phyloP scores from a whole-genome alignment of 2,888 invertebrate genomes.

The Vanessa cardui region DNA sequence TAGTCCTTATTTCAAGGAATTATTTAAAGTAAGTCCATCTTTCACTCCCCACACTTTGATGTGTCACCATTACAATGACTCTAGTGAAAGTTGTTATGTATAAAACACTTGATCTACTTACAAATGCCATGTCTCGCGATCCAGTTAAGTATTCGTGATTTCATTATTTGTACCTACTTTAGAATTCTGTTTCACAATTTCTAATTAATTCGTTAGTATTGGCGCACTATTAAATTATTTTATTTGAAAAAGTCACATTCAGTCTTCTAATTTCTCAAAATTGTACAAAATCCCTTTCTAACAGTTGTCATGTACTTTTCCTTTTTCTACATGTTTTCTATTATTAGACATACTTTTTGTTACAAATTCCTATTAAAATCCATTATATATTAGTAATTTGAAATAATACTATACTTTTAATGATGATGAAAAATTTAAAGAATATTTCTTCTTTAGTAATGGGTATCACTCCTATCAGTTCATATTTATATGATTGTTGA shows the following conservation, averaged over 20 bases:
- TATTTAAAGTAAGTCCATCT: constrained; percentile 89
- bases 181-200: constrained; percentile 81
- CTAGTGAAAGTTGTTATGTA: constrained; percentile 83
- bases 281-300: constrained; percentile 25
- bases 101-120: constrained; percentile 83
- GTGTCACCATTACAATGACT: constrained; percentile 84
- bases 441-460: too few species aligned
- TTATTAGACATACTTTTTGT: too few species aligned
- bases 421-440: too few species aligned
- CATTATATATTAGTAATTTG: too few species aligned
- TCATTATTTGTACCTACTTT: constrained; percentile 81
- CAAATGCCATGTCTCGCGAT: constrained; percentile 83
- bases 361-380: too few species aligned
- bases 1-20: constrained; percentile 93
- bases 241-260: constrained; percentile 36
- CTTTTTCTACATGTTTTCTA: constrained; percentile 17
- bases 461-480: too few species aligned
- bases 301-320: constrained; percentile 15
- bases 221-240: constrained; percentile 45
- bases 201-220: constrained; percentile 79
- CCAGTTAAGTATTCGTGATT: constrained; percentile 83
- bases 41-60: constrained; percentile 82
- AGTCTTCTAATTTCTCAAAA: neutral
- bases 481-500: too few species aligned
- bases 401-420: too few species aligned